Base-by-base conservation (phyloP, 2,888 invertebrate genomes). In the Plebejus melissa region DNA sequence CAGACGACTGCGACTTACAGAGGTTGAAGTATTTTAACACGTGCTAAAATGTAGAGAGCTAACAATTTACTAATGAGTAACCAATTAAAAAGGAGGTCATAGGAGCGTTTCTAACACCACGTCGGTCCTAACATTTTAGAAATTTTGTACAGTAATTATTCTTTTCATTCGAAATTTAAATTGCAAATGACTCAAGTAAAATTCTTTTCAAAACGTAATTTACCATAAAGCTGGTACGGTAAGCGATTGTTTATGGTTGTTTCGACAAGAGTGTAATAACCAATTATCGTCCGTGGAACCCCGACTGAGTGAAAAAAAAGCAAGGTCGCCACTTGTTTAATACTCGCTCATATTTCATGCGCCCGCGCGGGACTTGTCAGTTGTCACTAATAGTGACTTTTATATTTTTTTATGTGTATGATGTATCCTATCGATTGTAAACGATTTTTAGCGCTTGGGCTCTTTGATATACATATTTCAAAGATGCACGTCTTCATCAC, bases 181-280 rank as follows among this genome's bases (percentile, higher is more conserved):
- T 65, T 70, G 70, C 70, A 41, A 70, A 41, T 41, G 41, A 70
- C 38, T 65, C 70, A 41, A 70, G 70, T 70, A 72, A 72, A 28
- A 50, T 50, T 50, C 13, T 72, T 50, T 16, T 11, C 71, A 28
- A 28, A 50, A 54, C 28, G 32, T 50, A 46, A 54, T 28, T 28
- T 46, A 71, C 50, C 50, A 72, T 72, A 72, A 72, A 72, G 46
- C 32, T 54, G 46, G 46, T 46, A 46, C 32, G 36, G 46, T 50
- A 32, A 28, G 54, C 72, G 16, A 72, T 72, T 50, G 72, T 72
- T 72, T 72, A 72, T 72, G 72, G 70, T 41, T 70, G 70, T 70
- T 70, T 72, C 72, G 72, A 72, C 72, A 72, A 72, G 72, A 50
- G 72, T 50, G 72, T 50, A 72, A 72, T 72, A 72, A 50, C 72